Percentiles rank a stretch among this genome's conserved stretches.
These are phyloP conservation scores for Tetrax tetrax DNA, from an alignment of 2,113 vertebrate genomes.

Conservation along the genomic window DNA sequence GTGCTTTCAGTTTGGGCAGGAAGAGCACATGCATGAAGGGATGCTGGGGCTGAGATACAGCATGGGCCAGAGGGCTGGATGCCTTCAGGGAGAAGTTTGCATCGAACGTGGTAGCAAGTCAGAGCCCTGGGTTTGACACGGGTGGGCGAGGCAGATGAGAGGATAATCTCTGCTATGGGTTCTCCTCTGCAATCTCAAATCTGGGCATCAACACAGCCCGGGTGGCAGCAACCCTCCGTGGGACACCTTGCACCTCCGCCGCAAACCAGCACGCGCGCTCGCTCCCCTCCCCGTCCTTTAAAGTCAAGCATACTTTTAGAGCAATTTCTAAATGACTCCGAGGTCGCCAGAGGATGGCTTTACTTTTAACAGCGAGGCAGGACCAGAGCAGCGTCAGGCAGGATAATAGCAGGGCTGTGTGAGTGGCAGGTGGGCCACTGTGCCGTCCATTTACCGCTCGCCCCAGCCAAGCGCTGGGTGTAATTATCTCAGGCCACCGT, in stretches of 20 bases:
- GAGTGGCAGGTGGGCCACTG: background rate
- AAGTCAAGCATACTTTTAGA: background rate
- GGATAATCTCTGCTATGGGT: background rate
- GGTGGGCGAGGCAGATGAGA: background rate
- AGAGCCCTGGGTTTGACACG: rapidly evolving
- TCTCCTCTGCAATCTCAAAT: background rate
- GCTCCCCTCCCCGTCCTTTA: rapidly evolving
- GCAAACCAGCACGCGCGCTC: rapidly evolving
- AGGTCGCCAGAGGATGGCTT: background rate
- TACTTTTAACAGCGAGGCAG: background rate
- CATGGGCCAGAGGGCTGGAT: rapidly evolving
- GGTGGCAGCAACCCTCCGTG: rapidly evolving
- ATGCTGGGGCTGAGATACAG: background rate
- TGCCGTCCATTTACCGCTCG: background rate
- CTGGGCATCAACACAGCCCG: rapidly evolving
- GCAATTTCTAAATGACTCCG: background rate
- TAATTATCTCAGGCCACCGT: slow-evolving; percentile 1
- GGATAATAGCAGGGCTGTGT: background rate
- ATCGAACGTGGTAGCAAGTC: rapidly evolving
- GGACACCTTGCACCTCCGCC: rapidly evolving
- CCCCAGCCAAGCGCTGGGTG: background rate
- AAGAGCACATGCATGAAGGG: rapidly evolving
- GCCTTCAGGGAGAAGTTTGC: background rate
- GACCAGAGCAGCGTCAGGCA: background rate
- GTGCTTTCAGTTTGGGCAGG: rapidly evolving